phyloP scores from a whole-genome alignment of 2,797 vertebrate species.

The Orientallactaga sibirica region DNA sequence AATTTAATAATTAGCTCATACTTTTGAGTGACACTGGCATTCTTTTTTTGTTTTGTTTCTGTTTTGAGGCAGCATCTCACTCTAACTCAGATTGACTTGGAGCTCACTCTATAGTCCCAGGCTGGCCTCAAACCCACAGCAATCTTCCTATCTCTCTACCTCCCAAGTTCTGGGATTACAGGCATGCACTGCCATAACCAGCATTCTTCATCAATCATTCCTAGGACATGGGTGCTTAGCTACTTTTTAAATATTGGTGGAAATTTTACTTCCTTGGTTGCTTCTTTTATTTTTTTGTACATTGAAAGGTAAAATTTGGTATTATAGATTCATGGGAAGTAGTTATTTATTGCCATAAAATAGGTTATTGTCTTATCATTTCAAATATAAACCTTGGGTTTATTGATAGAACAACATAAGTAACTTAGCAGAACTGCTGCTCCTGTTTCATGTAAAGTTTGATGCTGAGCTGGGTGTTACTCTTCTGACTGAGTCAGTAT shows the following conservation, averaged over 20 bases:
- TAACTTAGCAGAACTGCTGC: neutral
- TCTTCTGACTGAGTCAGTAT: slow-evolving; percentile 60
- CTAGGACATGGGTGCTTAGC: neutral
- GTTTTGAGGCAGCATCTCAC: too few species aligned
- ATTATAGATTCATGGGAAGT: neutral
- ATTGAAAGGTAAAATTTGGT: slow-evolving; percentile 18
- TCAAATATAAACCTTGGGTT: neutral
- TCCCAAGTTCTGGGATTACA: too few species aligned
- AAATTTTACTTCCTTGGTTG: neutral
- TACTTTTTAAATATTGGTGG: neutral
- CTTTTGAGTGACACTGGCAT: slow-evolving; percentile 16
- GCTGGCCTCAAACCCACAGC: too few species aligned
- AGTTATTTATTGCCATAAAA: neutral
- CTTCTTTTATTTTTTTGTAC: neutral
- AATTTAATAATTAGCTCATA: slow-evolving; percentile 41
- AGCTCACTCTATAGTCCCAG: too few species aligned
- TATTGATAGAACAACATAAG: slow-evolving; percentile 35
- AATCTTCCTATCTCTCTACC: too few species aligned
- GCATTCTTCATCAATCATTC: neutral
- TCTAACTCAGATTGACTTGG: too few species aligned
- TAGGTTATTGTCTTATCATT: slow-evolving; percentile 5
- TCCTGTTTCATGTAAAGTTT: neutral
- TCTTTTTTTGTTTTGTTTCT: neutral
- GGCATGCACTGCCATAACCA: too few species aligned
- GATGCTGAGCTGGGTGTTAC: slow-evolving; percentile 20